phyloP scores from a whole-genome alignment of 2,797 vertebrate species.

The Coccyzus lansbergi region DNA sequence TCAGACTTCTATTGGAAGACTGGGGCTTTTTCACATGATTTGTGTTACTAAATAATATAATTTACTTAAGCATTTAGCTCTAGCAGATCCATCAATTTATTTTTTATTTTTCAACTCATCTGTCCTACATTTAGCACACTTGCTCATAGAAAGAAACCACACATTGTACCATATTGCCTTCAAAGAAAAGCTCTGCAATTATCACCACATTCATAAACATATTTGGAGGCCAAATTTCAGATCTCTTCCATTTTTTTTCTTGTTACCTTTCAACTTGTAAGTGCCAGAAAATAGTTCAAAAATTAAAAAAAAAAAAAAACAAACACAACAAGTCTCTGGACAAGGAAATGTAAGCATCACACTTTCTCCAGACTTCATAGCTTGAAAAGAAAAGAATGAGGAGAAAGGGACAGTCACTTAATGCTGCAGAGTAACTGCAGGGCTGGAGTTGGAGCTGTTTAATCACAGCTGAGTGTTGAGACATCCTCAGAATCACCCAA shows the following conservation, averaged over 20 bases:
- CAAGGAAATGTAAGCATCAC: neutral
- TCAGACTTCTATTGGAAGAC: neutral
- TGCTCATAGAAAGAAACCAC: neutral
- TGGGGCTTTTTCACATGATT: neutral
- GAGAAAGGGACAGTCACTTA: neutral
- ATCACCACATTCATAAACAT: neutral
- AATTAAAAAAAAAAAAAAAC: neutral
- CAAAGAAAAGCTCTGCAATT: neutral
- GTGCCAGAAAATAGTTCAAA: neutral
- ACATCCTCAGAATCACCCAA: neutral
- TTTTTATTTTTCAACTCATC: neutral
- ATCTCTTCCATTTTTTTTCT: neutral
- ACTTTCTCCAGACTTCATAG: slow-evolving; percentile 41
- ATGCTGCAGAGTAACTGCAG: neutral
- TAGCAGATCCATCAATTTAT: neutral
- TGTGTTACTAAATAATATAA: neutral
- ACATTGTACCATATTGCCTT: neutral
- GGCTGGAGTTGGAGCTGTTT: neutral
- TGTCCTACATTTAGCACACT: neutral
- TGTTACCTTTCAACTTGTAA: neutral
- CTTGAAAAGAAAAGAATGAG: neutral
- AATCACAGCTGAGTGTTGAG: neutral
- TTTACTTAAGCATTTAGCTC: neutral
- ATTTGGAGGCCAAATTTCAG: slow-evolving; percentile 33
- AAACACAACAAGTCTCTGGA: neutral